Evolutionary conservation across 2,888 invertebrate genomes (phyloP).

Genomic region (Unio pictorum): DNA sequence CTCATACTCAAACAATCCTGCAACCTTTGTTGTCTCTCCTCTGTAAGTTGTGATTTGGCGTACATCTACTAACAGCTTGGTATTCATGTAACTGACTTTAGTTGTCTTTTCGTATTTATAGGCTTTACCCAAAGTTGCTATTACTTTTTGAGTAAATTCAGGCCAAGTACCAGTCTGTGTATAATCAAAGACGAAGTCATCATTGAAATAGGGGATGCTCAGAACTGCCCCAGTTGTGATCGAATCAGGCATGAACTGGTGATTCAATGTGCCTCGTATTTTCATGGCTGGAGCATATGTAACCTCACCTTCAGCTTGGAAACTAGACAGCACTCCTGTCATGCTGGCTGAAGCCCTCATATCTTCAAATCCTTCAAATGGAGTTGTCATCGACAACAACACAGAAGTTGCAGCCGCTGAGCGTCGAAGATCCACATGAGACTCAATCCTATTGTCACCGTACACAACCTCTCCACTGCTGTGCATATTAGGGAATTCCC

Average conservation of each 20-base stretch:
- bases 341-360: constrained; percentile 25
- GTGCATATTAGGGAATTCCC: too few relatives aligned
- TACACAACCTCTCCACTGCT: not conserved
- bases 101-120: too few relatives aligned
- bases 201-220: constrained; percentile 32
- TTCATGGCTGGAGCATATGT: constrained; percentile 32
- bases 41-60: too few relatives aligned
- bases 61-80: too few relatives aligned
- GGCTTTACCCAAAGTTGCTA: too few relatives aligned
- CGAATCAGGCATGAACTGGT: constrained; percentile 21
- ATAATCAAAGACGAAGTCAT: constrained; percentile 17
- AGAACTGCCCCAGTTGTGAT: constrained; percentile 20
- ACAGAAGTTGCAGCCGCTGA: constrained; percentile 1
- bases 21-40: too few relatives aligned
- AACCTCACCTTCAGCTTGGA: constrained; percentile 35
- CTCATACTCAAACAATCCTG: too few relatives aligned
- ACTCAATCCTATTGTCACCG: not conserved
- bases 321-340: constrained; percentile 28
- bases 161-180: constrained; percentile 13
- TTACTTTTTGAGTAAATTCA: too few relatives aligned
- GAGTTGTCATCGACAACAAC: not conserved
- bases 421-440: not conserved
- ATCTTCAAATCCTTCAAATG: constrained; percentile 23
- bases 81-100: too few relatives aligned
- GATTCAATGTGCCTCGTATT: constrained; percentile 21